Percentiles rank a stretch among this genome's conserved stretches.
Conservation (phyloP, 2,888 invertebrate genomes). For the Pollenia labialis region DNA sequence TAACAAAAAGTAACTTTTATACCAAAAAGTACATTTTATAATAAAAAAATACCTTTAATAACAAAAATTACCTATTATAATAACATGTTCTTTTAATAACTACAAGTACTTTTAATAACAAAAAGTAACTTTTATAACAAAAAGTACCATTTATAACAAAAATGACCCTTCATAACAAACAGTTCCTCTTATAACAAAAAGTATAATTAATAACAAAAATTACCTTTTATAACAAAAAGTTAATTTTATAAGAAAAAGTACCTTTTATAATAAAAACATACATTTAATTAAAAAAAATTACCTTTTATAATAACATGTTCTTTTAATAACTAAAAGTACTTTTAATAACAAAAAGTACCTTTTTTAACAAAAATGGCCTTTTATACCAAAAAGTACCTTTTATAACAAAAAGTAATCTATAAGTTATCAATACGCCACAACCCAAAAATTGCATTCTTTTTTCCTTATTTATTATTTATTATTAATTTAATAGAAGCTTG, state of each 20-base stretch:
- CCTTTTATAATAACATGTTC: too few species aligned
- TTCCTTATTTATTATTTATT: slow-evolving; percentile 7
- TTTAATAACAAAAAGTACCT: background rate
- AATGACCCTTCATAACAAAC: background rate
- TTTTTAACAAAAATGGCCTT: background rate
- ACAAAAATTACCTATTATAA: too few species aligned
- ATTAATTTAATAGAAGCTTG: slow-evolving; percentile 22
- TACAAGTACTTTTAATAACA: too few species aligned
- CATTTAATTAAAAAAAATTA: background rate
- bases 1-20: background rate
- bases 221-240: background rate
- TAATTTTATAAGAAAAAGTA: too few species aligned
- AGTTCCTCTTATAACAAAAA: background rate
- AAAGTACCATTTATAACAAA: background rate
- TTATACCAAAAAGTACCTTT: background rate
- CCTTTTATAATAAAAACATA: background rate
- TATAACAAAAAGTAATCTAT: background rate
- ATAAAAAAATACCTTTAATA: too few species aligned
- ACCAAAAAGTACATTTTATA: too few species aligned
- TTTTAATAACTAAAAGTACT: too few species aligned
- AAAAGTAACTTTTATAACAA: background rate
- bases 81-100: too few species aligned
- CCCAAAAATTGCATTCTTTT: background rate
- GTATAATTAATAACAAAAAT: background rate
- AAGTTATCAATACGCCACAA: too few species aligned